phyloP scores from a whole-genome alignment of 1,140 invertebrate species.

The Bombyx mandarina region DNA sequence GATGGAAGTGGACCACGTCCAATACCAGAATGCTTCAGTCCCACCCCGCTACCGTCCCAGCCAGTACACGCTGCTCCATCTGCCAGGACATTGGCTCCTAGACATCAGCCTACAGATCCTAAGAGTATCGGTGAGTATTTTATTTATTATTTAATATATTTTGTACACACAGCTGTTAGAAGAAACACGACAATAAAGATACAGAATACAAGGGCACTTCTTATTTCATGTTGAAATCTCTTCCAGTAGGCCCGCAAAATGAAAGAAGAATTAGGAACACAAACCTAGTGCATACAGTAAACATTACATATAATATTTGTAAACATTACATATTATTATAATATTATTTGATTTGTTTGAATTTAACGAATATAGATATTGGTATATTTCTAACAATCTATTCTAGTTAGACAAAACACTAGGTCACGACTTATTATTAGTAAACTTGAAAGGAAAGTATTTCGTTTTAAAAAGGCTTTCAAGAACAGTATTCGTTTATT shows the following conservation, averaged over 20 bases:
- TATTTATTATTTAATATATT: not conserved
- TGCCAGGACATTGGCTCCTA: constrained; percentile 36
- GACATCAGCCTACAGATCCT: constrained; percentile 45
- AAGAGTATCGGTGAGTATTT: constrained; percentile 37
- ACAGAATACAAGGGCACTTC: no score
- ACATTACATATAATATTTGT: not conserved
- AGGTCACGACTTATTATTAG: not conserved
- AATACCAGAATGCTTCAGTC: constrained; percentile 24
- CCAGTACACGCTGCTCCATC: constrained; percentile 44
- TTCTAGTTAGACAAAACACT: no score
- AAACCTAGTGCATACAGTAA: no score
- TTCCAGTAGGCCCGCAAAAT: no score
- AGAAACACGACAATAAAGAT: no score
- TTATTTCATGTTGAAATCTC: no score
- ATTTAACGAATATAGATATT: not conserved
- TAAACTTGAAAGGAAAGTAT: no score
- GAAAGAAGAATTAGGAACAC: no score
- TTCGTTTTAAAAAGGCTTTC: not conserved
- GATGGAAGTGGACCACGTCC: constrained; percentile 47
- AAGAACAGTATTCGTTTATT: no score
- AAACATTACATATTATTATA: not conserved
- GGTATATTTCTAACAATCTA: no score
- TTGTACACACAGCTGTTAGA: no score
- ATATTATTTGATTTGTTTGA: not conserved
- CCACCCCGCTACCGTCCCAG: constrained; percentile 20